Conservation (phyloP, 2,888 invertebrate species). For the Axea sp. region DNA sequence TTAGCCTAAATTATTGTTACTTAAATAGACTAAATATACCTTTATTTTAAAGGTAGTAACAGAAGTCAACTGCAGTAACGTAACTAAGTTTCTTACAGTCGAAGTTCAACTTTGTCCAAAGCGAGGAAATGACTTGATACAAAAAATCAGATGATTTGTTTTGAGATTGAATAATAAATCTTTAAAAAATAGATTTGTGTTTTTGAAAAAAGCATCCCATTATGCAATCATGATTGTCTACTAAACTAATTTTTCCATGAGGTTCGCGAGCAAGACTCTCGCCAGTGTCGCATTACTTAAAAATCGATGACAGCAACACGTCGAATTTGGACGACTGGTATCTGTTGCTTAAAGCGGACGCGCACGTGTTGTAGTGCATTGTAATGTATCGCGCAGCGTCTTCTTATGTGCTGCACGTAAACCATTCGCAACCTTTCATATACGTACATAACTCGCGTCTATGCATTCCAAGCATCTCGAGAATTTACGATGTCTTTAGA, state of each 20-base stretch:
- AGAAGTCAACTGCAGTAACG: too few relatives aligned
- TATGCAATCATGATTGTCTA: constrained; percentile 8
- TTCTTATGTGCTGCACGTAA: constrained; percentile 61
- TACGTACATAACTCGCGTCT: constrained; percentile 62
- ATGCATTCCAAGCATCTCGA: constrained; percentile 61
- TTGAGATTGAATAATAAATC: too few relatives aligned
- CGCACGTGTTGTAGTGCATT: constrained; percentile 38
- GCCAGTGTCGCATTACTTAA: too few relatives aligned
- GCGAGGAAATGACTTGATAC: too few relatives aligned
- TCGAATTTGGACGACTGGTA: constrained; percentile 46
- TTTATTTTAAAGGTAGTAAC: too few relatives aligned
- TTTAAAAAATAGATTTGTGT: too few relatives aligned
- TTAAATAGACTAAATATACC: too few relatives aligned
- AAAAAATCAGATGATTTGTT: too few relatives aligned
- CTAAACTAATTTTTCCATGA: too few relatives aligned
- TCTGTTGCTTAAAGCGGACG: constrained; percentile 41
- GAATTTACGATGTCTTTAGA: constrained; percentile 62
- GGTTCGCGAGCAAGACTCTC: too few relatives aligned
- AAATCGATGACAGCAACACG: constrained; percentile 33
- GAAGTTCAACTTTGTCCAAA: constrained; percentile 17
- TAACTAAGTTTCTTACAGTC: constrained; percentile 15
- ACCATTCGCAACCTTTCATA: constrained; percentile 62
- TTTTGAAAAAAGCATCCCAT: neutral
- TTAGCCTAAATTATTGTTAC: constrained; percentile 22
- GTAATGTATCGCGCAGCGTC: constrained; percentile 52